A percentile compares a stretch with the other conserved stretches of the same genome.
These are phyloP conservation scores for Acrossocheilus fasciatus DNA, from an alignment of 2,797 vertebrate species.

Conservation along the genomic window DNA sequence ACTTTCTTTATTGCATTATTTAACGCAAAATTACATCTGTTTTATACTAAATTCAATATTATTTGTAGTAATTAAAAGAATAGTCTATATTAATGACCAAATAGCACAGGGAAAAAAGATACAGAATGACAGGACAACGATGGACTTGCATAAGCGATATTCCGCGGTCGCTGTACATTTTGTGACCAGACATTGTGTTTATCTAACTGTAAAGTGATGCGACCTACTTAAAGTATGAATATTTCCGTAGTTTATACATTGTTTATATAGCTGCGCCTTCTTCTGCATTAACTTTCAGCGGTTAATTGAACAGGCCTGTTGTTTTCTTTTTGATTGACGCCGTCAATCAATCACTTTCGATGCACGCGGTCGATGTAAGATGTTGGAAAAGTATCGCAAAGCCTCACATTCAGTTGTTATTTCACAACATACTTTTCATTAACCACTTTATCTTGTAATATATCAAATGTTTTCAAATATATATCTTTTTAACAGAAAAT, in stretches of 20 bases:
- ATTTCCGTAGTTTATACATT: background rate
- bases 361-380: conserved; percentile 7
- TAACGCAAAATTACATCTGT: background rate
- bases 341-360: background rate
- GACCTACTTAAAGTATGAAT: background rate
- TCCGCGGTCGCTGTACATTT: conserved; percentile 32
- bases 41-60: background rate
- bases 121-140: conserved; percentile 26
- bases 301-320: conserved; percentile 46
- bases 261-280: background rate
- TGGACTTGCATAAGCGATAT: conserved; percentile 18
- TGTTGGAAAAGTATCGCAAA: background rate
- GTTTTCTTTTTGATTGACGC: conserved; percentile 51
- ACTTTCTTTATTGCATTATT: conserved; percentile 33
- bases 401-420: background rate
- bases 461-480: background rate
- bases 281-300: conserved; percentile 27
- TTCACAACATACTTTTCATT: background rate
- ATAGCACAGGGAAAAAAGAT: background rate
- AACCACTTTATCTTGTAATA: background rate
- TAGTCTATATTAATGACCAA: background rate
- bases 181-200: conserved; percentile 27
- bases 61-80: background rate
- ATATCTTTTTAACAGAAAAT: conserved; percentile 84
- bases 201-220: background rate